A percentile compares a stretch with the other conserved stretches of the same genome.
Evolutionary conservation across 2,888 invertebrate genomes (phyloP).

Genomic region (Thereva unica): DNA sequence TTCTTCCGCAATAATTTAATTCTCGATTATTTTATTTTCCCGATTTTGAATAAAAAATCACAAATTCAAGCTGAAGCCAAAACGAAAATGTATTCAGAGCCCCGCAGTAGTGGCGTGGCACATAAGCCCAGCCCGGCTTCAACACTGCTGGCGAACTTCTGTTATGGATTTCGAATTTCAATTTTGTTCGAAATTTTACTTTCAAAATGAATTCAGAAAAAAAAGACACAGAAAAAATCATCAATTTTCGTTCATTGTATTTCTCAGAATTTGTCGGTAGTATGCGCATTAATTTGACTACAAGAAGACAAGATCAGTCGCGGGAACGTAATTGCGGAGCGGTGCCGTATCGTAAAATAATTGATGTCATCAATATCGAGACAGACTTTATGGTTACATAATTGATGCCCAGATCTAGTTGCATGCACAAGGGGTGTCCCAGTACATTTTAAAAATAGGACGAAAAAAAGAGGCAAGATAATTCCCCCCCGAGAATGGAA

Average conservation of each 20-base stretch:
- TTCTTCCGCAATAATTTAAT: slow-evolving; percentile 14
- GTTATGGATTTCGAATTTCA: no score
- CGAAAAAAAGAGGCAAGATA: neutral
- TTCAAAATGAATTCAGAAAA: slow-evolving; percentile 8
- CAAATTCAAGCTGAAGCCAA: neutral
- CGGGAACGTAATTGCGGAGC: neutral
- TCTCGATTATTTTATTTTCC: slow-evolving; percentile 3
- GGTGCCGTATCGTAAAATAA: neutral
- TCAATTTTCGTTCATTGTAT: neutral
- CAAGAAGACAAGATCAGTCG: neutral
- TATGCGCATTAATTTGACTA: slow-evolving; percentile 16
- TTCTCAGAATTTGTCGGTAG: slow-evolving; percentile 8
- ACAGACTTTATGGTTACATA: slow-evolving; percentile 18
- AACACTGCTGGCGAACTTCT: no score
- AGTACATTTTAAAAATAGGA: slow-evolving; percentile 7
- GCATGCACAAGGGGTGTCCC: neutral
- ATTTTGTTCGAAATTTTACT: slow-evolving; percentile 15
- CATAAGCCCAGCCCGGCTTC: no score
- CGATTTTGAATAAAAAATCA: slow-evolving; percentile 24
- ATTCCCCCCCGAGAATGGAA: neutral
- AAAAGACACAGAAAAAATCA: no score
- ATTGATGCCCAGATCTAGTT: slow-evolving; percentile 9
- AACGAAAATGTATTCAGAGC: no score
- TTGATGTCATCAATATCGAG: no score
- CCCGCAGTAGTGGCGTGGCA: no score